Evolutionary conservation across 2,888 invertebrate genomes (phyloP).

Genomic region (Serripes groenlandicus): DNA sequence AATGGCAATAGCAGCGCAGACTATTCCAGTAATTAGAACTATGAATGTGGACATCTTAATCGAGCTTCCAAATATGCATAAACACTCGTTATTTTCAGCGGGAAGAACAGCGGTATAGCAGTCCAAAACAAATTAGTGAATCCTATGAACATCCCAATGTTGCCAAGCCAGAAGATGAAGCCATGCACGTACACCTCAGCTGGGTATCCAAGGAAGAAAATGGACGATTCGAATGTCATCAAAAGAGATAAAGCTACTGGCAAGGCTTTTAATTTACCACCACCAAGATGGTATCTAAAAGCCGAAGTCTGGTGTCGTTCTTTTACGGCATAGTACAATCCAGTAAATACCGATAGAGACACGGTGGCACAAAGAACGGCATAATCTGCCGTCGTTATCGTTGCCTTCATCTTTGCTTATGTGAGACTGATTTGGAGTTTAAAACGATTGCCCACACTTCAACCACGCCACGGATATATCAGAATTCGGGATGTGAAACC

Average conservation of each 20-base stretch:
- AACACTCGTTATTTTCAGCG: slow-evolving; percentile 54
- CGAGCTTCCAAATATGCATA: slow-evolving; percentile 49
- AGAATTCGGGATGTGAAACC: no score
- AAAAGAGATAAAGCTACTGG: slow-evolving; percentile 56
- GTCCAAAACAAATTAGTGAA: slow-evolving; percentile 44
- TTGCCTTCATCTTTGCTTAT: slow-evolving; percentile 12
- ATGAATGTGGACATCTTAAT: slow-evolving; percentile 41
- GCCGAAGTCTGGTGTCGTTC: slow-evolving; percentile 10
- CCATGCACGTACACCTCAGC: slow-evolving; percentile 56
- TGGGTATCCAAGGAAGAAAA: slow-evolving; percentile 56
- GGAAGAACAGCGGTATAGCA: slow-evolving; percentile 50
- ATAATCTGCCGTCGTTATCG: slow-evolving; percentile 25
- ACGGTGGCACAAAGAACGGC: slow-evolving; percentile 28
- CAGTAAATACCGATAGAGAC: neutral
- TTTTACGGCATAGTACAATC: slow-evolving; percentile 28
- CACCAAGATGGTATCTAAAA: slow-evolving; percentile 47
- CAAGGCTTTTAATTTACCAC: slow-evolving; percentile 47
- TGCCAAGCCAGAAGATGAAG: slow-evolving; percentile 42
- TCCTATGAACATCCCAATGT: slow-evolving; percentile 41
- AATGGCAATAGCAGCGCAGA: slow-evolving; percentile 45
- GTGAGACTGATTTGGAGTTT: no score
- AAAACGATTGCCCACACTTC: no score
- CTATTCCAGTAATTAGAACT: slow-evolving; percentile 39
- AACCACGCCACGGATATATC: no score
- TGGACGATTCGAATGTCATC: slow-evolving; percentile 59